A percentile compares a stretch with the other conserved stretches of the same genome.
phyloP scores from a whole-genome alignment of 2,888 invertebrate species.

The Thymelicus sylvestris region DNA sequence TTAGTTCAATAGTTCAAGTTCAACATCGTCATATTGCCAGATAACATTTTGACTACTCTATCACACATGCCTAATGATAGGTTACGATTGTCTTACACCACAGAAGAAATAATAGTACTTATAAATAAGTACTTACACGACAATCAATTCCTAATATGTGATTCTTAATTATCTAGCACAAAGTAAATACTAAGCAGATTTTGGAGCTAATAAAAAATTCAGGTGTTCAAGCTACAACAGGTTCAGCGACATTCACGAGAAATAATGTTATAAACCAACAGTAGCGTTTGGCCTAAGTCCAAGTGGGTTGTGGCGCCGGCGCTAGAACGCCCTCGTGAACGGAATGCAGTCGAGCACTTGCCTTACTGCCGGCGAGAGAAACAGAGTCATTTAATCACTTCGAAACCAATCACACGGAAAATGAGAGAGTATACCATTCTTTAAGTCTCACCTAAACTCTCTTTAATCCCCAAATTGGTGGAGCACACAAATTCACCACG shows the following conservation, averaged over 20 bases:
- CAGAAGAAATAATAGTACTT: no score
- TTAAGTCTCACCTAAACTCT: no score
- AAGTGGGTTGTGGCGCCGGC: constrained; percentile 76
- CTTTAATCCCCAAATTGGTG: no score
- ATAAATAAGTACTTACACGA: no score
- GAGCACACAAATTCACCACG: no score
- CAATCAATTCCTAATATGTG: neutral
- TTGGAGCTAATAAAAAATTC: constrained; percentile 46
- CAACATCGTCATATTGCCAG: no score
- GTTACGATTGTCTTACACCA: neutral
- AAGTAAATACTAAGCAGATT: constrained; percentile 15
- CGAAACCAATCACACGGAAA: no score
- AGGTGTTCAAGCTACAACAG: constrained; percentile 48
- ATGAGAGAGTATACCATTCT: no score
- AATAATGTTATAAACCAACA: constrained; percentile 81
- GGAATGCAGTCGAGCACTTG: constrained; percentile 65
- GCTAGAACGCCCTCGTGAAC: constrained; percentile 59
- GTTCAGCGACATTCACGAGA: constrained; percentile 58
- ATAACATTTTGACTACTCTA: neutral
- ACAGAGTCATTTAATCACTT: neutral
- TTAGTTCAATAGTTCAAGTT: no score
- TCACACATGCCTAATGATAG: neutral
- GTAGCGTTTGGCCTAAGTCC: constrained; percentile 69
- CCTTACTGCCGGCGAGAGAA: constrained; percentile 38
- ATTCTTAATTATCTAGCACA: neutral